Base-by-base conservation (phyloP, 53 echinoderm and acorn worm genomes). In the Luidia sarsii region DNA sequence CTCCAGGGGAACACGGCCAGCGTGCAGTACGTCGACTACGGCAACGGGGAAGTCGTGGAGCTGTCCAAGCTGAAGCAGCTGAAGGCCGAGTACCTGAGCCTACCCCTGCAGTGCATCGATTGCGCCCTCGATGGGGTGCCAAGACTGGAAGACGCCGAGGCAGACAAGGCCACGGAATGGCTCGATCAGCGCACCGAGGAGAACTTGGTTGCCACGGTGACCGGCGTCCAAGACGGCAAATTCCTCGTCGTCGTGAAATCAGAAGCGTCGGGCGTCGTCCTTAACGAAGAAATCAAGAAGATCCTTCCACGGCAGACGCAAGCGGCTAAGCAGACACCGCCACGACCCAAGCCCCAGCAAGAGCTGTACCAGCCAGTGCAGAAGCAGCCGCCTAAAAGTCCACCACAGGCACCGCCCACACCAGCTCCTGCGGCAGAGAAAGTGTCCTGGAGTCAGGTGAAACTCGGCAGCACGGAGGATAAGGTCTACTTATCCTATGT, bases 21-120 rank as follows among this genome's bases (percentile, higher is more conserved):
- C 38, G 94, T 99, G 10, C 81, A 80, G 13, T 99, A 89, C 65
- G 91, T 99, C 24, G 99, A 99, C 68, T 99, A 94, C 72, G 99
- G 99, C 18, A 99, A 99, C 41, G 75, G 86, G 16, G 99, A 99
- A 33, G 57, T 83, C 16, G 77, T 99, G n/a, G 38, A 83, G 10
- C 22, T 68, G 14, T 64, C 57, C 35, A 48, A 84, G 55, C 81
- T 99, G 14, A 72, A 68, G 56, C 70, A 77, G 46, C 38, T 99
- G 32, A 65, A 82, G 30, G 60, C 67, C 32, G 74, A 87, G 51
- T 94, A 87, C 82, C 64, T 94, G 72, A 14, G 49, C 13, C 68
- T 94, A 13, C 94, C 94, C 19, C 71, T 89, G 10, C 99, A 99
- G 79, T 89, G 90, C 32, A 89, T 99, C 35, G 74, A 83, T 4